Evolutionary conservation across 2,888 invertebrate genomes (phyloP).

Genomic region (Tineola bisselliella): DNA sequence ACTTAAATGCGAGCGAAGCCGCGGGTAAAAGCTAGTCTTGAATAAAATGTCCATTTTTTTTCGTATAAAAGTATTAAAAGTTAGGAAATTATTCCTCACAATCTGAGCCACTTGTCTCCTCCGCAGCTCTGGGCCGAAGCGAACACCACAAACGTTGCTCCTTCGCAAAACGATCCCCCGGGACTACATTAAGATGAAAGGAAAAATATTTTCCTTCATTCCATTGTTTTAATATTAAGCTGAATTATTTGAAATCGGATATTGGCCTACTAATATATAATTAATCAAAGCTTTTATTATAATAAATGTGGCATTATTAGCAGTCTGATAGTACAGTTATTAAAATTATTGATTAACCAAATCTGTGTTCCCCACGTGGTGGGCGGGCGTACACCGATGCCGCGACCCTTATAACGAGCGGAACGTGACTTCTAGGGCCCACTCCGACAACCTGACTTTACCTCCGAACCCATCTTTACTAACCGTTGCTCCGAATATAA

Average conservation of each 20-base stretch:
- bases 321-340: background rate
- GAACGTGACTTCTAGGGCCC: background rate
- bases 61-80: background rate
- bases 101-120: background rate
- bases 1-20: too few relatives aligned
- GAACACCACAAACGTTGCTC: background rate
- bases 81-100: background rate
- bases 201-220: background rate
- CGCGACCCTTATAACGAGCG: constrained; percentile 1
- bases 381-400: too few relatives aligned
- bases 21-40: too few relatives aligned
- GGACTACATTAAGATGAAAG: constrained; percentile 1
- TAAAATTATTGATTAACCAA: background rate
- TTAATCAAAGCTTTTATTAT: too few relatives aligned
- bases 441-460: background rate
- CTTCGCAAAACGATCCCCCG: background rate
- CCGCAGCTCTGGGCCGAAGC: background rate
- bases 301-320: too few relatives aligned
- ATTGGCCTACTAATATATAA: too few relatives aligned
- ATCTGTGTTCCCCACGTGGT: background rate
- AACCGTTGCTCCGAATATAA: background rate
- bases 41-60: too few relatives aligned
- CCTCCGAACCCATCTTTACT: background rate
- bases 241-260: background rate
- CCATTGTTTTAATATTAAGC: background rate